These are phyloP conservation scores for Marcusenius ussheri DNA, from an alignment of 2,113 vertebrate species.

Conservation along the genomic window DNA sequence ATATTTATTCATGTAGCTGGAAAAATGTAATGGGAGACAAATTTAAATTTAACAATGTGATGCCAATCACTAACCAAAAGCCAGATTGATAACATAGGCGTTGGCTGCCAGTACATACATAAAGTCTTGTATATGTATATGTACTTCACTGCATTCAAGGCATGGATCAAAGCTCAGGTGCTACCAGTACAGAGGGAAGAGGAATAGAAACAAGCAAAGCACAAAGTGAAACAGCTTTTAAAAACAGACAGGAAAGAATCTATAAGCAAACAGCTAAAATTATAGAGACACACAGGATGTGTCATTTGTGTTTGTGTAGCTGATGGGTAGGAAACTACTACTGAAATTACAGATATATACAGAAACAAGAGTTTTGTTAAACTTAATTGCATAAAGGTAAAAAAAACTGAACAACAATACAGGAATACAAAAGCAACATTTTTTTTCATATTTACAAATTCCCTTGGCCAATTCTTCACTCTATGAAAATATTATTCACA, in stretches of 20 bases:
- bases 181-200: slow-evolving; percentile 26
- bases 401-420: slow-evolving; percentile 50
- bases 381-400: slow-evolving; percentile 57
- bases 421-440: slow-evolving; percentile 33
- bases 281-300: slow-evolving; percentile 65
- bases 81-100: slow-evolving; percentile 8
- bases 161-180: slow-evolving; percentile 28
- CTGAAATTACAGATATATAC: slow-evolving; percentile 80
- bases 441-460: slow-evolving; percentile 87
- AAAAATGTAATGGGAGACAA: background rate
- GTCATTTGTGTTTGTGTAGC: slow-evolving; percentile 39
- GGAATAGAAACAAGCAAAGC: slow-evolving; percentile 3
- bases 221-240: background rate
- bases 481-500: slow-evolving; percentile 99
- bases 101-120: slow-evolving; percentile 14
- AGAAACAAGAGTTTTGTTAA: slow-evolving; percentile 67
- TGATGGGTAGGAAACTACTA: slow-evolving; percentile 66
- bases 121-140: slow-evolving; percentile 50
- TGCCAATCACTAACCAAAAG: background rate
- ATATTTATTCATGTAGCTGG: background rate
- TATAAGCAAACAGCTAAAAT: slow-evolving; percentile 53
- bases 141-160: slow-evolving; percentile 39
- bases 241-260: background rate
- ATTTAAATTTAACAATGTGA: background rate
- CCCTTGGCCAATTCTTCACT: slow-evolving; percentile 76